Base-by-base conservation (phyloP, 2,113 vertebrate genomes). In the Nothoprocta pentlandii region DNA sequence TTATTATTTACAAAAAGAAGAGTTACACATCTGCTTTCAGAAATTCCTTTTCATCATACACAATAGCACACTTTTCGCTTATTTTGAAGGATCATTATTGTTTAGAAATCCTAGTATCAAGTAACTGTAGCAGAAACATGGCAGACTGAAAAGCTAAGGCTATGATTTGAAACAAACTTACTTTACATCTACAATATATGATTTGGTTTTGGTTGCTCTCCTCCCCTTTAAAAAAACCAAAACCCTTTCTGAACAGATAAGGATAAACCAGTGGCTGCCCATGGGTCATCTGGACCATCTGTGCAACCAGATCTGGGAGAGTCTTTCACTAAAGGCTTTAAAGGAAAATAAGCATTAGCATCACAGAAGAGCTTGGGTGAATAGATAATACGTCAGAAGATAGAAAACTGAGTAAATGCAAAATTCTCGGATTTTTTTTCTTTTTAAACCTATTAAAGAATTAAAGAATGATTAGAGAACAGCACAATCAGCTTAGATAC, bases 271-370 rank as follows among this genome's bases (percentile, higher is more conserved):
- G 25, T n/a, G 17, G 28, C 12, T 77, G 41, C 10, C 28, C 12
- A 4, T 2, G 44, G 62, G 39, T 46, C 30, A 41, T 6, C 16
- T 58, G 41, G 21, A 0, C 16, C 46, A 46, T 0, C 2, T 0
- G 1, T 69, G 32, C 42, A 61, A 39, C 9, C 51, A 34, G 32
- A 84, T 14, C 74, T 66, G 1, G 2, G 9, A 4, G 8, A 86
- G 51, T 44, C 32, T 12, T 49, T 53, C 28, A 49, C 13, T 34
- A 69, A 41, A 85, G 28, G 61, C 64, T 53, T 75, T n/a, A 16
- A 69, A 66, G 17, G 20, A 12, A 80, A 64, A 8, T 26, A 56
- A 74, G 6, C 17, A 32, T 58, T 62, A 12, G 17, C 17, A 41
- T 47, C n/a, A 34, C 0, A 71, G 39, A 16, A 54, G 76, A 2